These are phyloP conservation scores for Euleptes europaea DNA, from an alignment of 2,113 vertebrate species.

Conservation along the genomic window DNA sequence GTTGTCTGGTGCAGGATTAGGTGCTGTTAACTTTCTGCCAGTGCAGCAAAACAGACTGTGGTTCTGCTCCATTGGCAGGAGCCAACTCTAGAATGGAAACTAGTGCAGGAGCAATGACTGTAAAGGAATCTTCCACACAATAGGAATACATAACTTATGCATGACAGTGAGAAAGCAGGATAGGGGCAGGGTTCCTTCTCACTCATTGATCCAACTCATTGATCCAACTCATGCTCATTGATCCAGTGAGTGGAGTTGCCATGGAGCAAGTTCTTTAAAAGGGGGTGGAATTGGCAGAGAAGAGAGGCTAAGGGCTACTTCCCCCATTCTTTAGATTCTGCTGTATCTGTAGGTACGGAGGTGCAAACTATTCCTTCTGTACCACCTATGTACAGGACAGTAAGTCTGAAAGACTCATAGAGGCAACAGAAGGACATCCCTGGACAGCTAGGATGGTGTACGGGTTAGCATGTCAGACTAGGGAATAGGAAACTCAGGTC, in stretches of 20 bases:
- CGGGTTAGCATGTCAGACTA: too few species aligned
- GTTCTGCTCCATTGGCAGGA: background rate
- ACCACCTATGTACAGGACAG: too few species aligned
- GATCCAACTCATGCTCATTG: too few species aligned
- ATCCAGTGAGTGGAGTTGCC: background rate
- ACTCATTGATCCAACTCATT: background rate
- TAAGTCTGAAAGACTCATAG: conserved; percentile 5
- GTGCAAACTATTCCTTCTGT: background rate
- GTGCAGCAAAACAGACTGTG: background rate
- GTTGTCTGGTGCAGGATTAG: background rate
- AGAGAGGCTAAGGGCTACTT: background rate
- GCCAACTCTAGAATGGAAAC: background rate
- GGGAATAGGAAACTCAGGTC: too few species aligned
- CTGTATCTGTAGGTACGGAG: background rate
- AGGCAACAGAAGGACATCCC: background rate
- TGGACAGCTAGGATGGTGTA: background rate
- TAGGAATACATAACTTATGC: background rate
- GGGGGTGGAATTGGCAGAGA: background rate
- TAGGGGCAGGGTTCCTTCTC: background rate
- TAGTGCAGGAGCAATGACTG: background rate
- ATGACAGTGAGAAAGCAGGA: background rate
- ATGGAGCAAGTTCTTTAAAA: background rate
- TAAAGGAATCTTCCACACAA: background rate
- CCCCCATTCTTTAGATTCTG: background rate
- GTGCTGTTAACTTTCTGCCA: background rate